Conservation (phyloP, 2,113 vertebrate species). For the Platanista minor region DNA sequence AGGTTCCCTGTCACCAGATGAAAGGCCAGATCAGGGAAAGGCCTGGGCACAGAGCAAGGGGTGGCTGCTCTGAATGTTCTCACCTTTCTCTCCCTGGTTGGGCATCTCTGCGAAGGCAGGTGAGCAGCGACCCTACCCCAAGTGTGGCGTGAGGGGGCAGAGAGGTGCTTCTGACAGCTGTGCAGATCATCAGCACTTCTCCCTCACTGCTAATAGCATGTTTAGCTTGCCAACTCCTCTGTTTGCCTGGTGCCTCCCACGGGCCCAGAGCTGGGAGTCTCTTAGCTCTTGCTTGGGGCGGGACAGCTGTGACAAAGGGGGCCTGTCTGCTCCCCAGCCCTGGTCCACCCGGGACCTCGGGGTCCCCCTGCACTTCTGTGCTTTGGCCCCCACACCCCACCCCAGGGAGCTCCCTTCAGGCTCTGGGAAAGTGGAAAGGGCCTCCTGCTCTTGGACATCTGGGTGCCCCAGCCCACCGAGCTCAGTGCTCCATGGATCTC, state of each 20-base stretch:
- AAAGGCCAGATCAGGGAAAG: background rate
- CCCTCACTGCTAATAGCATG: constrained; percentile 58
- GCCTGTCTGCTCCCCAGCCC: background rate
- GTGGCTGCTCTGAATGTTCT: background rate
- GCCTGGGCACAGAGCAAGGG: accelerated
- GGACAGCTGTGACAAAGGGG: background rate
- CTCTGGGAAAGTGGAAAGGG: background rate
- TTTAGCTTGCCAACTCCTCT: constrained; percentile 49
- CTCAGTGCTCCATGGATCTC: background rate
- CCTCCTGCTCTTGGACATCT: background rate
- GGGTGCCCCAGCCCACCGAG: background rate
- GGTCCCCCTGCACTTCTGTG: background rate
- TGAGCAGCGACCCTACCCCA: accelerated
- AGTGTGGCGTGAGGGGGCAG: background rate
- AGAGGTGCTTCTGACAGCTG: constrained; percentile 17
- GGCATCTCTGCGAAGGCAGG: background rate
- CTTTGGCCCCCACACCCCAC: accelerated
- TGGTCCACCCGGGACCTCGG: background rate
- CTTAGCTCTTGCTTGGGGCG: background rate
- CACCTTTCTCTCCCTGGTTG: background rate
- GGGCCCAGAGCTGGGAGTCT: background rate
- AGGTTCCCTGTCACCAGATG: background rate
- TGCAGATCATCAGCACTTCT: constrained; percentile 39
- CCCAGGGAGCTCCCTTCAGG: background rate
- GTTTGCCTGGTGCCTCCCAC: constrained; percentile 65